These are phyloP conservation scores for Danaus plexippus DNA, from an alignment of 1,140 invertebrate genomes.

Conservation along the genomic window DNA sequence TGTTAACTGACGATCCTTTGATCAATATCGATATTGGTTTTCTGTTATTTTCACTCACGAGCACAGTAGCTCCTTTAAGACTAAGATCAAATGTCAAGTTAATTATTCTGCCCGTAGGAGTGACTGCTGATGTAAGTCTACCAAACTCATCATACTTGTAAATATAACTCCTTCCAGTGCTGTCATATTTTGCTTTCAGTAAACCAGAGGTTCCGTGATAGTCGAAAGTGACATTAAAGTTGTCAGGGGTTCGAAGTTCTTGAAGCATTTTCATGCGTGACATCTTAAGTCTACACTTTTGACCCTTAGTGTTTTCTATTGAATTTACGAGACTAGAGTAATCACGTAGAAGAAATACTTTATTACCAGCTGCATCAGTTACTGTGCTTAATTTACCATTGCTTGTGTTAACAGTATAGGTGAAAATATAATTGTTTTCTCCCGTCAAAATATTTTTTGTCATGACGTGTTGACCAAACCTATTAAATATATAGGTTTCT, in stretches of 20 bases:
- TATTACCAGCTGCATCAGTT: slow-evolving; percentile 94
- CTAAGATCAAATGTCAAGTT: slow-evolving; percentile 89
- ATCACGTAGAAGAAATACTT: slow-evolving; percentile 90
- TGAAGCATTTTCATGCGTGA: slow-evolving; percentile 91
- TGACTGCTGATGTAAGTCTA: slow-evolving; percentile 88
- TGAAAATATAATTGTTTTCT: slow-evolving; percentile 92
- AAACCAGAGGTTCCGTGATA: slow-evolving; percentile 92
- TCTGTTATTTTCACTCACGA: slow-evolving; percentile 85
- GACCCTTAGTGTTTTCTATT: slow-evolving; percentile 94
- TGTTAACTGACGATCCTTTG: slow-evolving; percentile 87
- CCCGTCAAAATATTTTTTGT: slow-evolving; percentile 95
- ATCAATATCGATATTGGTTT: slow-evolving; percentile 89
- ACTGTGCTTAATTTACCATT: slow-evolving; percentile 95
- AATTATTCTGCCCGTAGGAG: slow-evolving; percentile 92
- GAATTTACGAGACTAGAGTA: slow-evolving; percentile 92
- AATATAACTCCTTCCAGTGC: slow-evolving; percentile 91
- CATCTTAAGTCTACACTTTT: slow-evolving; percentile 92
- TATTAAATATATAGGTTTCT: slow-evolving; percentile 96
- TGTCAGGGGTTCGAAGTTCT: slow-evolving; percentile 90
- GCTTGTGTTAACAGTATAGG: slow-evolving; percentile 96
- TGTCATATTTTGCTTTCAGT: slow-evolving; percentile 89
- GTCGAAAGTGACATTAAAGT: slow-evolving; percentile 93
- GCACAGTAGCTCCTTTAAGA: slow-evolving; percentile 89
- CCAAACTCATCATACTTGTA: slow-evolving; percentile 98
- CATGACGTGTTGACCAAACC: slow-evolving; percentile 94